Evolutionary conservation across 2,888 invertebrate species (phyloP).

Genomic region (Lissonota sp.): DNA sequence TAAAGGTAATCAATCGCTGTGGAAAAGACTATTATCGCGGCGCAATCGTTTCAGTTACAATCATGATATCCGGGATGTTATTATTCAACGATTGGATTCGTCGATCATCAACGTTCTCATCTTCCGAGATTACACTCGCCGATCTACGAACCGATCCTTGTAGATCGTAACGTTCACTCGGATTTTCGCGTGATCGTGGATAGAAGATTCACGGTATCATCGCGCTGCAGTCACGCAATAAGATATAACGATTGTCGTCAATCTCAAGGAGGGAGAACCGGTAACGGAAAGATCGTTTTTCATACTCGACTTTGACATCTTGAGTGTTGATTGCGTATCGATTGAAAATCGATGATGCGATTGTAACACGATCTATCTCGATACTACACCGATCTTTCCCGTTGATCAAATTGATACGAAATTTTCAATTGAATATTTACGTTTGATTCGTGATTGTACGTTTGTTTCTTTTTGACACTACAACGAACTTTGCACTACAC

Average conservation of each 20-base stretch:
- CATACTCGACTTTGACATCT: not conserved
- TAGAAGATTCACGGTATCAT: not conserved
- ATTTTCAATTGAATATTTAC: too few relatives aligned
- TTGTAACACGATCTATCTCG: not conserved
- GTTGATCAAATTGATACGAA: conserved; percentile 11
- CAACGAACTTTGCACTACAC: not conserved
- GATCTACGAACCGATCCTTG: conserved; percentile 23
- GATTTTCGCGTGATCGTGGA: conserved; percentile 12
- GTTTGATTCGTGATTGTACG: too few relatives aligned
- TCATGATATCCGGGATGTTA: conserved; percentile 44
- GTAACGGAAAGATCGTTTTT: not conserved
- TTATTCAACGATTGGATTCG: conserved; percentile 36
- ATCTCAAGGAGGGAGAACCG: not conserved
- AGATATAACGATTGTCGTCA: not conserved
- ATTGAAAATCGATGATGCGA: not conserved
- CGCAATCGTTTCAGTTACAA: conserved; percentile 40
- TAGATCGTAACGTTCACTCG: not conserved
- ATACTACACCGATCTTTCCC: not conserved
- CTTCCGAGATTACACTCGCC: conserved; percentile 15
- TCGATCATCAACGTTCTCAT: conserved; percentile 18
- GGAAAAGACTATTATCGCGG: conserved; percentile 18
- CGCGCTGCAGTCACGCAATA: not conserved
- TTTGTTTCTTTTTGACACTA: too few relatives aligned
- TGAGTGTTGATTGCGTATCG: not conserved
- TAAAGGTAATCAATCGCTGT: conserved; percentile 14